Evolutionary conservation across 2,888 invertebrate genomes (phyloP).

Genomic region (Congeria kusceri): DNA sequence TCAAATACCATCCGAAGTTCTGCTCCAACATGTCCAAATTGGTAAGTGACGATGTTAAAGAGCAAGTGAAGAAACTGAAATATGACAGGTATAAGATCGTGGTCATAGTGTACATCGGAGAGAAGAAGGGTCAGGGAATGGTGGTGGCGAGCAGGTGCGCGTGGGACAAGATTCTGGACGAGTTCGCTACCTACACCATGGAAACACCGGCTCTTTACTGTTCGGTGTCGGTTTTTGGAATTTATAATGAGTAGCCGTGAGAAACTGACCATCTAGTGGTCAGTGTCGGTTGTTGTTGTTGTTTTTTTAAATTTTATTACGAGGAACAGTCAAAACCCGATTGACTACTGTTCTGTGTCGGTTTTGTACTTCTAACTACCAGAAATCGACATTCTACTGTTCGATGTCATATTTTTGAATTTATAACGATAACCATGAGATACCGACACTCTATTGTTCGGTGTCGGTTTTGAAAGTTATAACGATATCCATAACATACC

Average conservation of each 20-base stretch:
- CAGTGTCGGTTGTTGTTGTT: neutral
- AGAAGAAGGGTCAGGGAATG: conserved; percentile 70
- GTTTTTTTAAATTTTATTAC: neutral
- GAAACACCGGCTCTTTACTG: conserved; percentile 69
- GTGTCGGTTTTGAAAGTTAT: no score
- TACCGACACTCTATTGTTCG: no score
- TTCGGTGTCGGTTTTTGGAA: conserved; percentile 72
- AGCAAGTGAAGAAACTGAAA: conserved; percentile 66
- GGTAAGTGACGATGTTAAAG: conserved; percentile 73
- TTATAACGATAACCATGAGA: no score
- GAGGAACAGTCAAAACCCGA: neutral
- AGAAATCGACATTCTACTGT: no score
- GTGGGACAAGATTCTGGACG: conserved; percentile 71
- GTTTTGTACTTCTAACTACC: neutral
- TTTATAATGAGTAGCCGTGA: conserved; percentile 69
- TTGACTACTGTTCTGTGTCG: neutral
- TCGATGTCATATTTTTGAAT: no score
- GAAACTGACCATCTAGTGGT: neutral
- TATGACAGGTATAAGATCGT: conserved; percentile 76
- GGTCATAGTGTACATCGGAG: conserved; percentile 68
- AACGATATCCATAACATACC: no score
- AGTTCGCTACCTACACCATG: conserved; percentile 65
- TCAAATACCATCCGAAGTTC: conserved; percentile 67
- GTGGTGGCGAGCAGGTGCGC: conserved; percentile 69
- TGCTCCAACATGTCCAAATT: conserved; percentile 69